phyloP scores from a whole-genome alignment of 2,797 vertebrate species.

The Coendou prehensilis region DNA sequence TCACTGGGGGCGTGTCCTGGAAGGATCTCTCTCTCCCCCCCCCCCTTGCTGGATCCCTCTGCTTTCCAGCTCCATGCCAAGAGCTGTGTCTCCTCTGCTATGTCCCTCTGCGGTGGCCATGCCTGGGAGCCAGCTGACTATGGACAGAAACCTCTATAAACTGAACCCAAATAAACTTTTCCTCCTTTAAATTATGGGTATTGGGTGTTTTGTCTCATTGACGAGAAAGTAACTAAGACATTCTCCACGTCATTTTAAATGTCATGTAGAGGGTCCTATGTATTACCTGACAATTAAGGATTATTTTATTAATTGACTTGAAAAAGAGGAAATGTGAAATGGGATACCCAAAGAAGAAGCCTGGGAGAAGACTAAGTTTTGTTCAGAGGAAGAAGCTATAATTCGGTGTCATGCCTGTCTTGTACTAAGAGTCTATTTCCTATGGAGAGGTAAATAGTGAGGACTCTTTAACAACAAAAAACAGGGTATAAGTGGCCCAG shows the following conservation, averaged over 20 bases:
- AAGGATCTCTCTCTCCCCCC: not conserved
- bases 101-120: not conserved
- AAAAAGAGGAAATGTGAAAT: not conserved
- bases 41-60: not conserved
- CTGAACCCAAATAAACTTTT: not conserved
- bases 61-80: not conserved
- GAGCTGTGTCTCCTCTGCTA: not conserved
- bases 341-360: not conserved
- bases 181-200: not conserved
- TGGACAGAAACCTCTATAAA: not conserved
- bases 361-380: not conserved
- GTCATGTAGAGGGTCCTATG: not conserved
- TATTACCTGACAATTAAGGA: not conserved
- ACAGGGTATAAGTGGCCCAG: rapidly evolving
- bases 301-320: constrained; percentile 1
- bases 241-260: rapidly evolving
- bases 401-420: not conserved
- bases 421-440: not conserved
- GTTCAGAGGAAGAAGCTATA: not conserved
- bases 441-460: not conserved
- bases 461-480: not conserved
- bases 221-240: not conserved
- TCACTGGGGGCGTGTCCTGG: not conserved
- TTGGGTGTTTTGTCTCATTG: not conserved
- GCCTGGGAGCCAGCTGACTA: not conserved